Base-by-base conservation (phyloP, 2,888 invertebrate genomes). In the Baccha elongata region DNA sequence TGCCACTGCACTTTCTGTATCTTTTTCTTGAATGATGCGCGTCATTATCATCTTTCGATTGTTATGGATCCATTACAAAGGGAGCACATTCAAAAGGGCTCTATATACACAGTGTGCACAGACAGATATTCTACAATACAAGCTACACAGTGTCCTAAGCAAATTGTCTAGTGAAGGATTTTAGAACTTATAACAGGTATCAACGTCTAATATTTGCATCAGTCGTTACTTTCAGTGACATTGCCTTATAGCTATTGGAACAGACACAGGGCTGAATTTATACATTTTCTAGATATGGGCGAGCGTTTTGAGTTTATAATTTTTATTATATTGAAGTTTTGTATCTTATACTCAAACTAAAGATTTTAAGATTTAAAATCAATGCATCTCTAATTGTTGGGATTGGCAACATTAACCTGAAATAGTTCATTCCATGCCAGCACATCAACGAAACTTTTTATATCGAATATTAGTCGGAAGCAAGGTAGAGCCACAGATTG, bases 1-100 rank as follows among this genome's bases (percentile, higher is more conserved):
- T 83, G 83, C 83, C 83, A 83, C 83, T 83, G 83, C 72, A 83
- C 68, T 83, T 83, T 81, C 71, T 71, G 71, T 71, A n/a, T 42
- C 62, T 17, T 29, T 23, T n/a, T 40, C 48, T 23, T 52, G 26
- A 71, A 67, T 72, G 71, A 32, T 62, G 23, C 29, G 72, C n/a
- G 21, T 79, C 73, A 80, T 73, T 67, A 73, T 67, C 72, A 58
- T 72, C 62, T 65, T 46, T 44, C 68, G 69, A 81, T 81, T 75
- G 75, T 81, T 81, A 75, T 67, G 67, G 46, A 60, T 55, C 75
- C 81, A 72, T 81, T 42, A 75, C 81, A 81, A 81, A 81, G 71
- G 75, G 81, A 81, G 81, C 81, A 81, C 76, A 72, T 75, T 71
- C 74, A 80, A 29, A 13, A 13, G 15, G 37, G 29, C 29, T 32